These are phyloP conservation scores for Chrysocyon brachyurus DNA, from an alignment of 2,797 vertebrate genomes.

Conservation along the genomic window DNA sequence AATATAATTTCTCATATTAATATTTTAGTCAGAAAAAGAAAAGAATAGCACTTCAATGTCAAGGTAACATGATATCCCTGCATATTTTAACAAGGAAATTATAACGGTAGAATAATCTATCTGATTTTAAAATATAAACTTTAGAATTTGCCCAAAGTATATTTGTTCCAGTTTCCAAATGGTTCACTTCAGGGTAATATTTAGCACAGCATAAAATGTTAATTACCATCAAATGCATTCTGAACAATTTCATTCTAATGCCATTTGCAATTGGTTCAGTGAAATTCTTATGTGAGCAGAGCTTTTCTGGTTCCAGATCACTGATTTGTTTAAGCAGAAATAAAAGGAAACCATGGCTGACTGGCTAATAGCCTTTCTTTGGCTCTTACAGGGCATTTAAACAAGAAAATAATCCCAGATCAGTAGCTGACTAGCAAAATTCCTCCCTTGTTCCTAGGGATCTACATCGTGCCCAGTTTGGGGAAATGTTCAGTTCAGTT, in stretches of 20 bases:
- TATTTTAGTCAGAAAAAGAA: neutral
- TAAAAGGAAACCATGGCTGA: constrained; percentile 58
- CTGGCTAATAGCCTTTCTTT: constrained; percentile 47
- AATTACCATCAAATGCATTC: constrained; percentile 63
- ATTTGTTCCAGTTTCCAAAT: constrained; percentile 68
- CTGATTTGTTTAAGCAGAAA: constrained; percentile 77
- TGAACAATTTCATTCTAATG: constrained; percentile 75
- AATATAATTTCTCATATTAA: neutral
- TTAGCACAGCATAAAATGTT: constrained; percentile 75
- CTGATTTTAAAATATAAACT: constrained; percentile 59
- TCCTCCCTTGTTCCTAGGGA: neutral
- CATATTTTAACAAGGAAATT: constrained; percentile 46
- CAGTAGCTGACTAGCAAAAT: neutral
- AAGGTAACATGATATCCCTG: neutral
- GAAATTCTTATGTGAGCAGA: constrained; percentile 68
- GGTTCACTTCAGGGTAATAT: constrained; percentile 66
- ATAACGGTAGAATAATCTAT: neutral
- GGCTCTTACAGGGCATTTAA: constrained; percentile 36
- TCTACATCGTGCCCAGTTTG: neutral
- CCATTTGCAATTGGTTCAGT: constrained; percentile 71
- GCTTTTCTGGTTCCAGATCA: constrained; percentile 70
- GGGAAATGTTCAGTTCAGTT: neutral
- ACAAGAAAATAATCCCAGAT: constrained; percentile 58
- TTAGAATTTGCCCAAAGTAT: constrained; percentile 51
- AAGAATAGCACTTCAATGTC: neutral